These are phyloP conservation scores for Tympanoctomys barrerae DNA, from an alignment of 2,797 vertebrate genomes.

Conservation along the genomic window DNA sequence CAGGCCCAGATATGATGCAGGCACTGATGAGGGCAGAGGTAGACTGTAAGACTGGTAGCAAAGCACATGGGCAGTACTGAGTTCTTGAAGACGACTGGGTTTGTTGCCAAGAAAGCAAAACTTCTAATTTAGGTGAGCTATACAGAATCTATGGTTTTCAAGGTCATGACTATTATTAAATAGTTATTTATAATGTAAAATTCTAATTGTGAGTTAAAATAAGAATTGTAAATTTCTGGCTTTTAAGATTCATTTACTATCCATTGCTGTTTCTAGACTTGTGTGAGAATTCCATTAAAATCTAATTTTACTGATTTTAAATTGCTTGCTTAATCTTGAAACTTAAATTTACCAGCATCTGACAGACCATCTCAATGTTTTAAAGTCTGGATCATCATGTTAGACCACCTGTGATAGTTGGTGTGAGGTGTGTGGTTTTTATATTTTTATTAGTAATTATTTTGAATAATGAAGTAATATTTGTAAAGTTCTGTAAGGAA, in stretches of 20 bases:
- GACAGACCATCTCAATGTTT: conserved; percentile 72
- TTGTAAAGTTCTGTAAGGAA: background rate
- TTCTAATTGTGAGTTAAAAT: conserved; percentile 64
- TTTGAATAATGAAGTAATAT: conserved; percentile 8
- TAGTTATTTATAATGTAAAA: conserved; percentile 56
- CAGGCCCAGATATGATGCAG: conserved; percentile 72
- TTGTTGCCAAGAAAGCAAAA: conserved; percentile 80
- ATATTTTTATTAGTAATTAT: conserved; percentile 66
- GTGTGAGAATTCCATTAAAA: conserved; percentile 68
- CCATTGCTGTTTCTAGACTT: conserved; percentile 52
- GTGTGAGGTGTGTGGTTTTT: conserved; percentile 78
- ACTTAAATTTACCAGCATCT: conserved; percentile 72
- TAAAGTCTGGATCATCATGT: conserved; percentile 67
- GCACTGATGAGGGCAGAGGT: conserved; percentile 72
- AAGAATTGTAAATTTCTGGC: conserved; percentile 61
- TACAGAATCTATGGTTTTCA: conserved; percentile 70
- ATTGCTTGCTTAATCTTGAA: conserved; percentile 51
- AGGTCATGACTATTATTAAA: conserved; percentile 57
- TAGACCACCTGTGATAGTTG: conserved; percentile 77
- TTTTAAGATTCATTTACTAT: conserved; percentile 55
- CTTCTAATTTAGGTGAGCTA: conserved; percentile 74
- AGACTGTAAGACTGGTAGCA: conserved; percentile 73
- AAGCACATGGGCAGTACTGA: conserved; percentile 64
- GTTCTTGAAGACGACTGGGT: conserved; percentile 74
- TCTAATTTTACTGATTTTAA: conserved; percentile 67